Evolutionary conservation across 2,888 invertebrate genomes (phyloP), one percentile per base, ranked within the genome.

Genomic region (Clivina fossor): DNA sequence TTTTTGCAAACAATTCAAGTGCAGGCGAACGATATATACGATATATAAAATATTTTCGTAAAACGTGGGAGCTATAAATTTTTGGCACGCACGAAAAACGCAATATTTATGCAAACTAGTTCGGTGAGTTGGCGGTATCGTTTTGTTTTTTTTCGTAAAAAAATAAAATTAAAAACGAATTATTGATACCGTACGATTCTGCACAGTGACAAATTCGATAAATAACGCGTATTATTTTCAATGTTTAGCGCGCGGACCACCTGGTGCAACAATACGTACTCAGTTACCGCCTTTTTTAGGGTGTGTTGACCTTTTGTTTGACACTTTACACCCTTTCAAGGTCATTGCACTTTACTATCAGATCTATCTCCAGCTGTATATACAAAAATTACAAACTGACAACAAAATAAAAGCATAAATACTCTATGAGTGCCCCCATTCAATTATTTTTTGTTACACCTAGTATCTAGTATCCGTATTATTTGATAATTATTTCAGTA

Each of bases 291-390:
- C 19, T 2, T 9, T 7, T 20, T 38, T 18, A 40, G 40, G 40
- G 40, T 19, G 40, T 40, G 19, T 18, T 40, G 40, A 40, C 15
- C 40, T 40, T 7, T 16, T 46, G 32, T 7, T 11, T 11, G 22
- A 19, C 33, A 33, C 20, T 50, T 50, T 50, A 30, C 38, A 50
- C 50, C 50, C 50, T 50, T 19, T 30, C 30, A 50, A 49, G 28
- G 28, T 26, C 49, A 37, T 49, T 49, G 28, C 49, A 37, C 38
- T 49, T 24, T 16, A 26, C n/a, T n/a, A n/a, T n/a, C n/a, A n/a
- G n/a, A n/a, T n/a, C n/a, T n/a, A n/a, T n/a, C n/a, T n/a, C n/a
- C n/a, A n/a, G n/a, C n/a, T n/a, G n/a, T n/a, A n/a, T n/a, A n/a
- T n/a, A n/a, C n/a, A n/a, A n/a, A n/a, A n/a, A n/a, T n/a, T n/a